phyloP scores from a whole-genome alignment of 2,888 invertebrate genomes.

The Carcina quercana region DNA sequence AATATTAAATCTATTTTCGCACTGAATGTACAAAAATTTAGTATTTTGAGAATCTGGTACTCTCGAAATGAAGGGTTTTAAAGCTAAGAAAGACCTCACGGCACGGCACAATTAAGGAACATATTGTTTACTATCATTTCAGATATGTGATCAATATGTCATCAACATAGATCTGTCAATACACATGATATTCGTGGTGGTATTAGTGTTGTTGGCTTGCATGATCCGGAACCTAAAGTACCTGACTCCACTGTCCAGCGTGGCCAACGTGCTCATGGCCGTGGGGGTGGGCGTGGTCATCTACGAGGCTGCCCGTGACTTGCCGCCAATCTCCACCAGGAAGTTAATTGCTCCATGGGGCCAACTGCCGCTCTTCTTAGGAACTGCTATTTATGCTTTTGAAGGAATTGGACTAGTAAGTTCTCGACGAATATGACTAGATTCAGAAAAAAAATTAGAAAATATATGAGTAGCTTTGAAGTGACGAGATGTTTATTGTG shows the following conservation, averaged over 20 bases:
- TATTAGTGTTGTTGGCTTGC: constrained; percentile 82
- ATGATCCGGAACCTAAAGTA: constrained; percentile 91
- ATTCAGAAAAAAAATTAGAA: too few species aligned
- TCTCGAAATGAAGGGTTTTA: too few species aligned
- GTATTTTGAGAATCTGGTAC: too few species aligned
- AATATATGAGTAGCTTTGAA: too few species aligned
- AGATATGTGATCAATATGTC: constrained; percentile 81
- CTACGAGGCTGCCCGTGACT: constrained; percentile 81
- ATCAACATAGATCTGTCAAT: constrained; percentile 77
- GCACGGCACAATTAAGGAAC: too few species aligned
- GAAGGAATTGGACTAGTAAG: constrained; percentile 94
- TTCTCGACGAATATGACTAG: neutral
- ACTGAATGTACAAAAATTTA: too few species aligned
- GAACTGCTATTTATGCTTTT: constrained; percentile 96
- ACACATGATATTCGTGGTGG: constrained; percentile 82
- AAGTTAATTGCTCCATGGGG: constrained; percentile 75
- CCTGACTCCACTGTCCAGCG: constrained; percentile 92
- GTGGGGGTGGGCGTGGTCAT: constrained; percentile 84
- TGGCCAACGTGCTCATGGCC: constrained; percentile 90
- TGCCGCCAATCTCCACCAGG: constrained; percentile 78
- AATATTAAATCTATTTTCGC: too few species aligned
- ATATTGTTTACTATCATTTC: too few species aligned
- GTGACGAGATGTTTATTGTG: too few species aligned
- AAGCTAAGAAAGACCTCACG: too few species aligned
- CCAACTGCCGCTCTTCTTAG: constrained; percentile 91